Base-by-base conservation (phyloP, 2,888 invertebrate species). In the Itoplectis maculator region DNA sequence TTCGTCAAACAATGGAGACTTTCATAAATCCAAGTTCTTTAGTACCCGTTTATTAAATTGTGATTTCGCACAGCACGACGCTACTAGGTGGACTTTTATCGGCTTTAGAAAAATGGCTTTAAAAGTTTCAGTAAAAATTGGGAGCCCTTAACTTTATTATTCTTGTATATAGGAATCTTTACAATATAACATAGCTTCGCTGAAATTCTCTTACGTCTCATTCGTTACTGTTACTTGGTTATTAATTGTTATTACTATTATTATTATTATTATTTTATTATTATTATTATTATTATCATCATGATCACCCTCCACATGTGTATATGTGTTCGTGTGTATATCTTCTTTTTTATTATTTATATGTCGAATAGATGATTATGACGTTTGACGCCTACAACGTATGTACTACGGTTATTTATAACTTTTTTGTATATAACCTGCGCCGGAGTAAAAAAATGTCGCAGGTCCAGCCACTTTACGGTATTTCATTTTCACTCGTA, bases 111-210 rank as follows among this genome's bases (percentile, higher is more conserved):
- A 84, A 84, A 86, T 86, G 81, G 78, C 80, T 84, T 83, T 79
- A 82, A 86, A 72, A 75, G 61, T 88, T 88, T 90, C 89, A 87
- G 88, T 91, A 91, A 92, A 92, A 92, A 91, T 90, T 89, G 88
- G 88, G 88, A 90, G 88, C 86, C 88, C 89, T 90, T 89, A 89
- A 90, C 86, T 92, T 91, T 91, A 91, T 92, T 90, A 88, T 86
- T 88, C 81, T 90, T 90, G 90, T 91, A 90, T 91, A 90, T 91
- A 92, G 88, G 89, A 90, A 90, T 91, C 88, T 92, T 91, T 91
- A 91, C 88, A 91, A 90, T 91, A 90, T 89, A 88, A 86, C 86
- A 89, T 88, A 90, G 87, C 87, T 89, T 90, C 87, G 87, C 87
- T 88, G 88, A 89, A 90, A 89, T 88, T 85, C 73, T 84, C 86